These are phyloP conservation scores for Acronicta aceris DNA, from an alignment of 2,888 invertebrate genomes.

Conservation along the genomic window DNA sequence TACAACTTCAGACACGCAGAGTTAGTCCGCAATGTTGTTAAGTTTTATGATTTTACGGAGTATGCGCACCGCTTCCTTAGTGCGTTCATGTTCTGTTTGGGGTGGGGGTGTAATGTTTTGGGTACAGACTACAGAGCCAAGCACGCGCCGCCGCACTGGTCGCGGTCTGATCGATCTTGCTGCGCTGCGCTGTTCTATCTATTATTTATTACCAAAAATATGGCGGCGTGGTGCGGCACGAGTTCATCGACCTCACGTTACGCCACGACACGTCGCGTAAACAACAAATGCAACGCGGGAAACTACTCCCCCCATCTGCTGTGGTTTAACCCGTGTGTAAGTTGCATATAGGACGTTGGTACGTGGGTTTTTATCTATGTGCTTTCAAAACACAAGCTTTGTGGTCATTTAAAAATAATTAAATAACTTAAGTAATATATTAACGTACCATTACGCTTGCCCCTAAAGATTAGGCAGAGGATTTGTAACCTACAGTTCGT, in stretches of 20 bases:
- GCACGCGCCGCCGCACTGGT: constrained; percentile 81
- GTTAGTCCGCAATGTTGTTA: constrained; percentile 13
- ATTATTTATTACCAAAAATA: constrained; percentile 88
- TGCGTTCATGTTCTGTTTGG: constrained; percentile 47
- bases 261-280: constrained; percentile 76
- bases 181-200: constrained; percentile 82
- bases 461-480: too few species aligned
- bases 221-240: constrained; percentile 82
- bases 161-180: constrained; percentile 79
- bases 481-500: too few species aligned
- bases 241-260: constrained; percentile 76
- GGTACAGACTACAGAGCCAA: constrained; percentile 58
- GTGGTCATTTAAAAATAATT: constrained; percentile 5
- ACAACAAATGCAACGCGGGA: constrained; percentile 82
- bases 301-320: constrained; percentile 71
- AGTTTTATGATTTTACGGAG: constrained; percentile 38
- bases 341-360: constrained; percentile 43
- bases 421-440: too few species aligned
- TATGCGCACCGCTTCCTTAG: constrained; percentile 31
- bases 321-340: constrained; percentile 53
- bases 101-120: constrained; percentile 79
- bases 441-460: too few species aligned
- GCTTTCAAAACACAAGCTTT: constrained; percentile 10
- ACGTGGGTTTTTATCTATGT: constrained; percentile 24
- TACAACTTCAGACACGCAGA: too few species aligned